Evolutionary conservation across 2,888 invertebrate genomes (phyloP).

Genomic region (Apamea sordens): DNA sequence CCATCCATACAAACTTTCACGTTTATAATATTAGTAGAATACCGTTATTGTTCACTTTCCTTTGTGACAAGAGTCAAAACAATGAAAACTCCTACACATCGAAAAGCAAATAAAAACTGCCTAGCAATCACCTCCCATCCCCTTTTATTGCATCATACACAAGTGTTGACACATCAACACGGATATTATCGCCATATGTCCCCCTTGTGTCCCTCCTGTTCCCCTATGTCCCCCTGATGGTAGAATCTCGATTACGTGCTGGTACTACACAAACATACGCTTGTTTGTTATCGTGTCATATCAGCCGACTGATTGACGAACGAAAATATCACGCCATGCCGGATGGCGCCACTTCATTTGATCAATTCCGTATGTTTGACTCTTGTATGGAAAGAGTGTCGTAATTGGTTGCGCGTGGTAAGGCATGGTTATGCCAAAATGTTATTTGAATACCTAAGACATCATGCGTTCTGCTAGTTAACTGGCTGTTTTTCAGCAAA

Average conservation of each 20-base stretch:
- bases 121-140: neutral
- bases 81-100: neutral
- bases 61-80: neutral
- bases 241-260: slow-evolving; percentile 33
- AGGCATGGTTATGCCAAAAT: neutral
- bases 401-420: neutral
- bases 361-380: neutral
- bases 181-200: slow-evolving; percentile 33
- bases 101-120: slow-evolving; percentile 1
- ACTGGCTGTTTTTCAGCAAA: neutral
- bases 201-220: neutral
- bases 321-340: slow-evolving; percentile 22
- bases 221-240: neutral
- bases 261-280: slow-evolving; percentile 42
- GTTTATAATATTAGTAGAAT: too few relatives aligned
- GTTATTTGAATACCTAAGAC: neutral
- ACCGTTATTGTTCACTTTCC: neutral
- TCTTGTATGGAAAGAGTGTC: neutral
- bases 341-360: slow-evolving; percentile 6
- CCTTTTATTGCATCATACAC: slow-evolving; percentile 5
- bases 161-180: slow-evolving; percentile 47
- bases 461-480: neutral
- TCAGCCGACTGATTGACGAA: slow-evolving; percentile 29
- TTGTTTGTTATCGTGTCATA: slow-evolving; percentile 47
- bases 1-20: too few relatives aligned